Evolutionary conservation across 2,113 vertebrate species (phyloP), one percentile per base, ranked within the genome.

Genomic region (Camelus bactrianus): DNA sequence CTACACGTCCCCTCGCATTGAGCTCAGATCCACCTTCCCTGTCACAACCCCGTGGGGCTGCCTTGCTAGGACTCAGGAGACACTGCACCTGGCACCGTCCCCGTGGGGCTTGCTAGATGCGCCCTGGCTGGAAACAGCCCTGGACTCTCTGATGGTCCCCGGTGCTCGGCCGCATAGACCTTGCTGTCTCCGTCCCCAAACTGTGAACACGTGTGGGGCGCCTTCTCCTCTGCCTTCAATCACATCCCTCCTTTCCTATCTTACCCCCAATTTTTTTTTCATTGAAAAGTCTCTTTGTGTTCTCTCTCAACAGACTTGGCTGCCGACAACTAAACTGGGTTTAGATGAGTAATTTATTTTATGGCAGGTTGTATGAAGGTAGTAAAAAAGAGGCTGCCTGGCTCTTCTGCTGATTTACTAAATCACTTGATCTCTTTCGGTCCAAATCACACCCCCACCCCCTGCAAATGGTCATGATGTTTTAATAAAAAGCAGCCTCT

Each of bases 171-270:
- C n/a, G 30, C 32, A 0, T 3, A 46, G 48, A 24, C 46, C 20
- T 35, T 50, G 20, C 58, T 22, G 0, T 14, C 64, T 5, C 70
- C 46, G 19, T 14, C 67, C 54, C 19, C 42, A 13, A 28, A 35
- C 8, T 2, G 17, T 8, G 38, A 26, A 10, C 0, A 0, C 22
- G 22, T 20, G 1, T 2, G 16, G 13, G n/a, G 16, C 28, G 13
- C 24, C 67, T 42, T 10, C 32, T 84, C 16, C 30, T 12, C 58
- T 2, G 9, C 32, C 58, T 7, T 9, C 13, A 26, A 11, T 22
- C 13, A 2, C 76, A 50, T 9, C 28, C 20, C 10, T 85, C 6
- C 17, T 70, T n/a, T 35, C 58, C 76, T 30, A 0, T 17, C 28
- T 15, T 20, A 35, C 30, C 22, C 56, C 8, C 14, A 7, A 5